Evolutionary conservation across 1,140 invertebrate species (phyloP).

Genomic region (Pogonognathellus flavescens): DNA sequence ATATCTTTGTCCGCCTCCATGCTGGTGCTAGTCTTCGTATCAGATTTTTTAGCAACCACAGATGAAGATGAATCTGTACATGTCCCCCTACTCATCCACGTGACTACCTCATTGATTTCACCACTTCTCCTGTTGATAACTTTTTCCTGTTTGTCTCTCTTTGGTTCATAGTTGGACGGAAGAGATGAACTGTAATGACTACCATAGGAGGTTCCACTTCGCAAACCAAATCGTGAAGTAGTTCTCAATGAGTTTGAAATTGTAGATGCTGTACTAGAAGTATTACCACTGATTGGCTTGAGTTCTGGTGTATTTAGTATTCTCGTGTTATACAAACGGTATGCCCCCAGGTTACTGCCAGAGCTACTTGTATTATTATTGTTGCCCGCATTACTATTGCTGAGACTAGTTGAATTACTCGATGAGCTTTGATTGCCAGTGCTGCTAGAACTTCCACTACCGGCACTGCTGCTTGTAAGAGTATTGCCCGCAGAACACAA

Average conservation of each 20-base stretch:
- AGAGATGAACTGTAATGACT: slow-evolving; percentile 59
- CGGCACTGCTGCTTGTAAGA: neutral
- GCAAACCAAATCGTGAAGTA: slow-evolving; percentile 58
- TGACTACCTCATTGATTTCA: slow-evolving; percentile 6
- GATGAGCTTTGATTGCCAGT: neutral
- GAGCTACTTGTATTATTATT: slow-evolving; percentile 34
- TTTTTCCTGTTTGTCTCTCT: slow-evolving; percentile 23
- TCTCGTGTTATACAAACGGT: slow-evolving; percentile 25
- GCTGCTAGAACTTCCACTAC: neutral
- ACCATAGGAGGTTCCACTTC: slow-evolving; percentile 55
- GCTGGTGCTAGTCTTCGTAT: neutral
- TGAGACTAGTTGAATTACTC: neutral
- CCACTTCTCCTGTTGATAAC: neutral
- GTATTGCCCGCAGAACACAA: slow-evolving; percentile 12
- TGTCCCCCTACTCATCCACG: slow-evolving; percentile 61
- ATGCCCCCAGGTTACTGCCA: slow-evolving; percentile 8
- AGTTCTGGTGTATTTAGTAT: slow-evolving; percentile 20
- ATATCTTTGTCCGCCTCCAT: slow-evolving; percentile 27
- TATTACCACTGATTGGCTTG: slow-evolving; percentile 47
- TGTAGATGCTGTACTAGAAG: slow-evolving; percentile 8
- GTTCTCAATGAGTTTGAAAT: slow-evolving; percentile 57
- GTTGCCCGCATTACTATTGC: neutral
- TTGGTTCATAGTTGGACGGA: slow-evolving; percentile 50
- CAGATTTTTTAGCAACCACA: neutral
- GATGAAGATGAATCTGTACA: slow-evolving; percentile 15